A percentile compares a stretch with the other conserved stretches of the same genome.
Evolutionary conservation across 2,797 vertebrate genomes (phyloP).

Genomic region (Onychomys leucogaster): DNA sequence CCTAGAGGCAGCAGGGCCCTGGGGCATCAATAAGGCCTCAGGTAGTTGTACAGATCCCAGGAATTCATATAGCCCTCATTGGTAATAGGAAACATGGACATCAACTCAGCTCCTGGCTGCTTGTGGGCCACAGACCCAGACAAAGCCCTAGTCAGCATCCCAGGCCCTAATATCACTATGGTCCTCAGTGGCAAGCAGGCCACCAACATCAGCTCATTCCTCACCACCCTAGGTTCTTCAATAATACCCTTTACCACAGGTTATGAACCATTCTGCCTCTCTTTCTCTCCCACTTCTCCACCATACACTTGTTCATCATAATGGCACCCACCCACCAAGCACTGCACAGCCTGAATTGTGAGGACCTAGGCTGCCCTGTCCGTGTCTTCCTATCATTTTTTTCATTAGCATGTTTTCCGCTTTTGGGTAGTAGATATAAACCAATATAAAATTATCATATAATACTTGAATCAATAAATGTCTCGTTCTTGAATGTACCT

Average conservation of each 20-base stretch:
- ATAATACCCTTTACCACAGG: background rate
- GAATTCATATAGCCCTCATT: too few relatives aligned
- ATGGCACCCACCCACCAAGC: accelerated
- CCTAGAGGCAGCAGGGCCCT: background rate
- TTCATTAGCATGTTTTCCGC: background rate
- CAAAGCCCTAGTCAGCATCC: background rate
- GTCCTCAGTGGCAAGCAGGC: background rate
- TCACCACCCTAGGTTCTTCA: background rate
- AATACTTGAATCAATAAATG: background rate
- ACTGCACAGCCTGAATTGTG: background rate
- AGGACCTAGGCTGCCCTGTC: background rate
- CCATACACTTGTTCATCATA: background rate
- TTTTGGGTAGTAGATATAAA: background rate
- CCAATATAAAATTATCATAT: background rate
- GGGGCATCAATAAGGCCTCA: background rate
- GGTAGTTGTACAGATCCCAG: background rate
- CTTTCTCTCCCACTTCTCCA: background rate
- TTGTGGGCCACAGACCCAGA: background rate
- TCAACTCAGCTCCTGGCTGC: background rate
- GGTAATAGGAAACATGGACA: background rate
- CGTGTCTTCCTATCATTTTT: background rate
- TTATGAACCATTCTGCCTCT: background rate
- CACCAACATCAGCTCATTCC: background rate
- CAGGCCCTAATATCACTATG: too few relatives aligned
- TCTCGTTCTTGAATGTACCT: background rate